These are phyloP conservation scores for Xestia sexstrigata DNA, from an alignment of 2,888 invertebrate species.

Conservation along the genomic window DNA sequence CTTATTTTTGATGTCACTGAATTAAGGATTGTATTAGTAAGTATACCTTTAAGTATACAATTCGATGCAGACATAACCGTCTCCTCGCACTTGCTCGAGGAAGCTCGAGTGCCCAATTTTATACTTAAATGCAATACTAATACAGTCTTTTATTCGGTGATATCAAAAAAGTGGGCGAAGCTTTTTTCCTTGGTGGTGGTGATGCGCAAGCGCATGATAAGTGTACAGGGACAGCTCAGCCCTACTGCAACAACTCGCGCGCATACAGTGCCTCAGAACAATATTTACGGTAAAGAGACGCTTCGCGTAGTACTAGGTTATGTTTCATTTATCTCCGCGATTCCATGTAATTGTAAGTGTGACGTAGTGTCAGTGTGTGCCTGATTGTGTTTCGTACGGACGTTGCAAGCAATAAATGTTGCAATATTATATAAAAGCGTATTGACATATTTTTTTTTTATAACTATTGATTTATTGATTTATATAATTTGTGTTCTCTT, in stretches of 20 bases:
- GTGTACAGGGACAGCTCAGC: neutral
- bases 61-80: neutral
- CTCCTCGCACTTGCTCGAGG: neutral
- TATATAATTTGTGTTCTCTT: constrained; percentile 73
- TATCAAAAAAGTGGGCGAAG: neutral
- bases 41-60: neutral
- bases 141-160: neutral
- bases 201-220: neutral
- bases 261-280: constrained; percentile 4
- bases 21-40: neutral
- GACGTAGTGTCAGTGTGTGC: constrained; percentile 78
- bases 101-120: neutral
- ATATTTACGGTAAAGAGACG: constrained; percentile 49
- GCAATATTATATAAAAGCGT: constrained; percentile 79
- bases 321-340: constrained; percentile 79
- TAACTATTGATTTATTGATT: constrained; percentile 74
- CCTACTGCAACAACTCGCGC: neutral
- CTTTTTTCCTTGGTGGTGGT: neutral
- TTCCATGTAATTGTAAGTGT: constrained; percentile 79
- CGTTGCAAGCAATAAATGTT: constrained; percentile 84
- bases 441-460: constrained; percentile 67
- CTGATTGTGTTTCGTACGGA: constrained; percentile 78
- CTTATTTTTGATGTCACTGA: neutral
- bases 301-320: constrained; percentile 69
- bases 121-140: neutral